Conservation (phyloP, 1,140 invertebrate genomes). For the Propsilocerus akamusi region DNA sequence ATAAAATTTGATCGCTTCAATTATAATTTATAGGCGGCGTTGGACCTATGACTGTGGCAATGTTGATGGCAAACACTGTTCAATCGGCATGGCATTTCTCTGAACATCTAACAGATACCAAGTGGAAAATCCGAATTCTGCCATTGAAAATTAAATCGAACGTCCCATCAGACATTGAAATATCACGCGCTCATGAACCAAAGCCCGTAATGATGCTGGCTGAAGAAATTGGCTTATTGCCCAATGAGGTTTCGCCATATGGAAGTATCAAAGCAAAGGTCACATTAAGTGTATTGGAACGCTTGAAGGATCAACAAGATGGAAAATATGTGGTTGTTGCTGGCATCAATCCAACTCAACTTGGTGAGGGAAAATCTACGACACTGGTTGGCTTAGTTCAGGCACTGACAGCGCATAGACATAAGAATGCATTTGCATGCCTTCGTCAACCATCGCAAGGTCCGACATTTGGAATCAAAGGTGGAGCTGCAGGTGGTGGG, state of each 20-base stretch:
- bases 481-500: constrained; percentile 87
- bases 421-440: constrained; percentile 81
- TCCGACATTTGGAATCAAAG: constrained; percentile 97
- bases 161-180: constrained; percentile 73
- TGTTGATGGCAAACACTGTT: constrained; percentile 93
- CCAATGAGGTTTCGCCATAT: constrained; percentile 73
- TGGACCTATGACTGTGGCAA: constrained; percentile 96
- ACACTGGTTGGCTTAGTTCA: constrained; percentile 88
- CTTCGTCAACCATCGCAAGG: constrained; percentile 97
- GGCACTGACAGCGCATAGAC: constrained; percentile 68
- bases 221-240: constrained; percentile 65
- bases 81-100: constrained; percentile 50
- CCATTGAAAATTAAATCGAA: constrained; percentile 37
- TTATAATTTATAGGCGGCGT: constrained; percentile 49
- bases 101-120: constrained; percentile 28
- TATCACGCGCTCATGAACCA: constrained; percentile 71
- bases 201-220: constrained; percentile 67
- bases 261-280: constrained; percentile 93
- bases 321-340: constrained; percentile 93
- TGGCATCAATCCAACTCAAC: constrained; percentile 90
- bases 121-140: constrained; percentile 46
- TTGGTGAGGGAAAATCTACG: constrained; percentile 96
- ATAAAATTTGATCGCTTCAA: neutral
- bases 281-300: constrained; percentile 58
- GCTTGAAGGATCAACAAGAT: constrained; percentile 44